These are phyloP conservation scores for Zootermopsis nevadensis DNA, from an alignment of 2,888 invertebrate genomes.

Conservation along the genomic window DNA sequence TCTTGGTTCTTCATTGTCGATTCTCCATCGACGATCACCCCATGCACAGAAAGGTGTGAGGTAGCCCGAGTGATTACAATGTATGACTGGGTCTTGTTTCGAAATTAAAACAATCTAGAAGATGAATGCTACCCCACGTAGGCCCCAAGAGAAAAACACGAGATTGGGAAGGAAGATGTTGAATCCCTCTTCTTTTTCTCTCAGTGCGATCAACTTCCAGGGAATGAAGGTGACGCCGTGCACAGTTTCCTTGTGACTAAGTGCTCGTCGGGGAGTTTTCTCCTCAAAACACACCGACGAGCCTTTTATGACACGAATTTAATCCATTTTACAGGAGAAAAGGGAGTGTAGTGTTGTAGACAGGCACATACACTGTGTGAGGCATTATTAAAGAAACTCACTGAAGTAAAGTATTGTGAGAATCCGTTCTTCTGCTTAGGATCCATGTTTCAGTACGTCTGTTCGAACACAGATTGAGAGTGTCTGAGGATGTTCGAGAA, in stretches of 20 bases:
- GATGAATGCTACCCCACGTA: not conserved
- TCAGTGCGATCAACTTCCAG: not conserved
- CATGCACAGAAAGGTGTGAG: not conserved
- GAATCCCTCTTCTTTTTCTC: not conserved
- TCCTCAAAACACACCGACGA: conserved; percentile 13
- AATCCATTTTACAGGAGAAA: conserved; percentile 6
- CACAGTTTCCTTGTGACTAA: conserved; percentile 5
- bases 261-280: conserved; percentile 6
- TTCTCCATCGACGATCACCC: not conserved
- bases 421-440: no score
- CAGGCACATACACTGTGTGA: not conserved
- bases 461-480: no score
- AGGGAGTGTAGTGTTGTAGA: not conserved
- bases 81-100: not conserved
- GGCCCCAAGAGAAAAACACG: not conserved
- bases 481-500: no score
- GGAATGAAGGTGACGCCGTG: not conserved
- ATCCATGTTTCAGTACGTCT: no score
- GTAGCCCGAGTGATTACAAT: not conserved
- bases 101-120: not conserved
- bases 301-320: conserved; percentile 16
- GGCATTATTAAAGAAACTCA: not conserved
- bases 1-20: no score
- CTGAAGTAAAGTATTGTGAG: no score
- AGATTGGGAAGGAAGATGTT: not conserved